A percentile compares a stretch with the other conserved stretches of the same genome.
Conservation (phyloP, 2,113 vertebrate genomes). For the Lagenorhynchus albirostris region DNA sequence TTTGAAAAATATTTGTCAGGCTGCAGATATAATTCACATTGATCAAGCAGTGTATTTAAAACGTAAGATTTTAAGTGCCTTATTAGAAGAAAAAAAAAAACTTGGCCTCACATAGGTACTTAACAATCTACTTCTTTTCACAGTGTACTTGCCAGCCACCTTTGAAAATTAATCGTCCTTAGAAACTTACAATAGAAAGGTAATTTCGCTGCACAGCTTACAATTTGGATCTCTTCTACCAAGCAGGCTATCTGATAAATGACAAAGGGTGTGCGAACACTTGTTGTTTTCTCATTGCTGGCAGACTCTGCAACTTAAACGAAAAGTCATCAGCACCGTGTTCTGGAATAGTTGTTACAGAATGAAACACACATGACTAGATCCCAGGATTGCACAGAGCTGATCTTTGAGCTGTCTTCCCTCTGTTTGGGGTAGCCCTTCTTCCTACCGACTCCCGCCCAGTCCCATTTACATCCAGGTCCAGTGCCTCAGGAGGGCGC, state of each 20-base stretch:
- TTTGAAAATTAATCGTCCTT: conserved; percentile 62
- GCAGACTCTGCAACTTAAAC: background rate
- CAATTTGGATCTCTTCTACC: conserved; percentile 45
- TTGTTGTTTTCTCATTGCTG: background rate
- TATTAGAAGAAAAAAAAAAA: background rate
- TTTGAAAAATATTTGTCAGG: conserved; percentile 56
- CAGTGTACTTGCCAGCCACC: conserved; percentile 31
- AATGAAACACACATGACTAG: background rate
- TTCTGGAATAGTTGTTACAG: background rate
- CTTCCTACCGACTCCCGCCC: background rate
- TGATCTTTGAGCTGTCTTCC: background rate
- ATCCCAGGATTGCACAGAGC: background rate
- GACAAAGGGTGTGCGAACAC: background rate
- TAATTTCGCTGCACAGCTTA: conserved; percentile 59
- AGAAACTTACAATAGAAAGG: conserved; percentile 57
- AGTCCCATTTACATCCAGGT: background rate
- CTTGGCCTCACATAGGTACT: conserved; percentile 19
- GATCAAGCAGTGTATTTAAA: conserved; percentile 55
- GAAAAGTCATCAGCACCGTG: background rate
- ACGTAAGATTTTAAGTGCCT: conserved; percentile 25
- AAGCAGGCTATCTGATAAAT: conserved; percentile 8
- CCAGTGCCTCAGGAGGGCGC: background rate
- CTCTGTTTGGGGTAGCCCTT: background rate
- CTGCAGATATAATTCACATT: conserved; percentile 41
- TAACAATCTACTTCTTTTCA: conserved; percentile 63